Evolutionary conservation across 2,888 invertebrate genomes (phyloP).

Genomic region (Noctua janthe): DNA sequence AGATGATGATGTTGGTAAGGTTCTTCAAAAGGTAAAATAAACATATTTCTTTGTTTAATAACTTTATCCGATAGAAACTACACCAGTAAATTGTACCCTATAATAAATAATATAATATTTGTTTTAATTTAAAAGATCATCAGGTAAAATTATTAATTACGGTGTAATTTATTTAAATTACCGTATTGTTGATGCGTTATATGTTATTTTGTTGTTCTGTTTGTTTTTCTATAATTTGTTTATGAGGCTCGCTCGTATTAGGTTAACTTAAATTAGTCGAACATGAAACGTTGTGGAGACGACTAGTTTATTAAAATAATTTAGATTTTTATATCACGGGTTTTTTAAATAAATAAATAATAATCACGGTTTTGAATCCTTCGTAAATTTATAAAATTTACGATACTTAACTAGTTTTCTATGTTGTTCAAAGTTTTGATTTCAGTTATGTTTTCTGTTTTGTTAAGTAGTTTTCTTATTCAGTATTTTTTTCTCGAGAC

Average conservation of each 20-base stretch:
- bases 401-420: neutral
- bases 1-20: neutral
- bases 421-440: neutral
- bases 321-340: neutral
- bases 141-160: conserved; percentile 57
- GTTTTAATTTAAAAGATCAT: conserved; percentile 49
- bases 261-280: conserved; percentile 79
- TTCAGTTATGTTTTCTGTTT: neutral
- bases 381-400: neutral
- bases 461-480: neutral
- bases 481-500: neutral
- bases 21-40: too few species aligned
- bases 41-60: neutral
- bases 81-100: neutral
- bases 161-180: conserved; percentile 65
- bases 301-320: neutral
- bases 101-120: conserved; percentile 35
- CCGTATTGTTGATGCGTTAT: conserved; percentile 70
- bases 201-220: conserved; percentile 75
- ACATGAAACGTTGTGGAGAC: conserved; percentile 69
- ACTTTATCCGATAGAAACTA: neutral
- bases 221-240: conserved; percentile 84
- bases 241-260: conserved; percentile 73
- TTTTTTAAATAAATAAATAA: too few species aligned
- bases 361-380: neutral